Base-by-base conservation (phyloP, 2,113 vertebrate genomes). In the Sturnira hondurensis region DNA sequence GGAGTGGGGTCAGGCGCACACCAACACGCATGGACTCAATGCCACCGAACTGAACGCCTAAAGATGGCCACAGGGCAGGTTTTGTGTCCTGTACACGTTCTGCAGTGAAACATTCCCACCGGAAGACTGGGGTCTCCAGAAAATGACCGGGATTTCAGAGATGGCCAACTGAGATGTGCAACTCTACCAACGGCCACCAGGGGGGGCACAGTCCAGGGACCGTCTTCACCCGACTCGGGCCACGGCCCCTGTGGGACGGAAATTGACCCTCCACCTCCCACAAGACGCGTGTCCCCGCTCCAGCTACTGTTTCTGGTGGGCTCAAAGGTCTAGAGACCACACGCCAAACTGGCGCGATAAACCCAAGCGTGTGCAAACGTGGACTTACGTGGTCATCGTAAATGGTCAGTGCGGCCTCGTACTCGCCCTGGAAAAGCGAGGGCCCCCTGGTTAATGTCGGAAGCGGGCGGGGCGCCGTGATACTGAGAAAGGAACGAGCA, bases 331-430 rank as follows among this genome's bases (percentile, higher is more conserved):
- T 10, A 11, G 76, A 68, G 68, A 7, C 5, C 0, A 11, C 14
- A 45, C 7, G 50, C 33, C 36, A 4, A 1, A 26, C 0, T 0
- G 14, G 19, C 0, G 1, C 20, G 3, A 8, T 3, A 3, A 8
- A 26, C 20, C 1, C 0, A 3, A 31, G 6, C 0, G 0, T 1
- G 17, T 3, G 11, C 4, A 0, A 0, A 16, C 0, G 1, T 1
- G 16, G 83, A 99, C 99, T 98, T 92, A 99, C 99, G 50, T 99
- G 98, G 15, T 96, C 78, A 50, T 99, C 99, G 36, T 98, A 99
- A 89, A 99, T 98, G 24, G 98, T 98, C 98, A 99, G 91, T 4
- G 99, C 99, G 0, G 98, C 98, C 95, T 99, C 99, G 19, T 99
- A 99, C 4, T 99, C 98, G 17, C 99, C 99, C 99, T 99, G 98